Percentiles rank a stretch among this genome's conserved stretches.
phyloP scores from a whole-genome alignment of 1,140 invertebrate species.

The Lordiphosa collinella region DNA sequence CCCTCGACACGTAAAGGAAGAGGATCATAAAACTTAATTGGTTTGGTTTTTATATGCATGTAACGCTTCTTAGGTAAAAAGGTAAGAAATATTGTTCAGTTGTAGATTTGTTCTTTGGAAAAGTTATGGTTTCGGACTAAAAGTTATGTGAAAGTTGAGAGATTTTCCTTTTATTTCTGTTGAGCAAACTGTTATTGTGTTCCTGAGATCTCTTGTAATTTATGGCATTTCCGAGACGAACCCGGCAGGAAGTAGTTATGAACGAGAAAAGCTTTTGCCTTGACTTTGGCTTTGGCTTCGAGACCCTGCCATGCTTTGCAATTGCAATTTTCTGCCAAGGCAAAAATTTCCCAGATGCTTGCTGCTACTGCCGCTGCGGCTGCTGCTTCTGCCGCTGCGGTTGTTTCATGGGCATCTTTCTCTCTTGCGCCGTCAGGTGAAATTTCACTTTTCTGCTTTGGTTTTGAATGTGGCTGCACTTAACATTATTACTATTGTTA shows the following conservation, averaged over 20 bases:
- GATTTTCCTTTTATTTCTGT: not conserved
- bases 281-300: conserved; percentile 35
- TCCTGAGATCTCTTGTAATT: not conserved
- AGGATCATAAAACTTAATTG: conserved; percentile 51
- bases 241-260: not conserved
- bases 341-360: conserved; percentile 56
- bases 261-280: conserved; percentile 25
- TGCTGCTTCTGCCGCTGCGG: conserved; percentile 17
- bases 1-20: conserved; percentile 42
- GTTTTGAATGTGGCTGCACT: conserved; percentile 40
- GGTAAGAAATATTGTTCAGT: not conserved
- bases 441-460: conserved; percentile 62
- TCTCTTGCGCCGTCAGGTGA: conserved; percentile 20
- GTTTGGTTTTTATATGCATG: conserved; percentile 19
- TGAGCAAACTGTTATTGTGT: not conserved
- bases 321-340: conserved; percentile 59
- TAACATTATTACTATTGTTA: conserved; percentile 73
- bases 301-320: conserved; percentile 29
- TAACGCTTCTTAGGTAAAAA: too few species aligned
- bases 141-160: too few species aligned
- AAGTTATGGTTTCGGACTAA: too few species aligned
- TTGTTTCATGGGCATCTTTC: conserved; percentile 17
- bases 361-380: conserved; percentile 15
- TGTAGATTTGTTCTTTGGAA: too few species aligned
- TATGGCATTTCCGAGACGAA: not conserved